These are phyloP conservation scores for Andrena bicolor DNA, from an alignment of 2,888 invertebrate genomes.

Conservation along the genomic window DNA sequence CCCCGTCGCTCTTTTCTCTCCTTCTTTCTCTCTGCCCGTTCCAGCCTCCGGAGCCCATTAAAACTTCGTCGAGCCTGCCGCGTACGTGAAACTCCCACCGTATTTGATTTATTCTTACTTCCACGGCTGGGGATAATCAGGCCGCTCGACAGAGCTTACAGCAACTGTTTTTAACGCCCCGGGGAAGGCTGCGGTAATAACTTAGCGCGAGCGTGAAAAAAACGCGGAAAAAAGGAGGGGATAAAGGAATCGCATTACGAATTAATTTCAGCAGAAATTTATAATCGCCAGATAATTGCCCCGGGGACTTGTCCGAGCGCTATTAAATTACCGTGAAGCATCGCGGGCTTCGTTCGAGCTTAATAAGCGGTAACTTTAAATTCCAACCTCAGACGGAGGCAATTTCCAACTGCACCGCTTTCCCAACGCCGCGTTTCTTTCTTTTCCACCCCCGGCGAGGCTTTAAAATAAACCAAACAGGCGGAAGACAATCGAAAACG, in stretches of 20 bases:
- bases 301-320: constrained; percentile 7
- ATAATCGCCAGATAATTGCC: constrained; percentile 39
- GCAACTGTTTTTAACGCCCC: constrained; percentile 14
- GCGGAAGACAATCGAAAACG: neutral
- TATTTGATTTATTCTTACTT: constrained; percentile 30
- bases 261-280: constrained; percentile 32
- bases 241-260: neutral
- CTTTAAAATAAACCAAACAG: neutral
- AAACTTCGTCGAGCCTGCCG: constrained; percentile 22
- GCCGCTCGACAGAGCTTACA: neutral
- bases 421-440: neutral
- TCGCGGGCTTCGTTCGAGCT: too few species aligned
- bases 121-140: constrained; percentile 36
- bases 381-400: neutral
- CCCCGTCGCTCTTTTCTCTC: neutral
- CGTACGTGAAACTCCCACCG: constrained; percentile 21
- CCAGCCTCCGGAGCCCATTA: constrained; percentile 32
- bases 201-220: neutral
- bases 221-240: neutral
- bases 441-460: too few species aligned
- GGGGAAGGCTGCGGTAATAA: too few species aligned
- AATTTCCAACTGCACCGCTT: neutral
- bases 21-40: neutral
- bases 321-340: constrained; percentile 20
- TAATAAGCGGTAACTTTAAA: constrained; percentile 18